Base-by-base conservation (phyloP, 2,797 vertebrate genomes). In the Peromyscus eremicus region DNA sequence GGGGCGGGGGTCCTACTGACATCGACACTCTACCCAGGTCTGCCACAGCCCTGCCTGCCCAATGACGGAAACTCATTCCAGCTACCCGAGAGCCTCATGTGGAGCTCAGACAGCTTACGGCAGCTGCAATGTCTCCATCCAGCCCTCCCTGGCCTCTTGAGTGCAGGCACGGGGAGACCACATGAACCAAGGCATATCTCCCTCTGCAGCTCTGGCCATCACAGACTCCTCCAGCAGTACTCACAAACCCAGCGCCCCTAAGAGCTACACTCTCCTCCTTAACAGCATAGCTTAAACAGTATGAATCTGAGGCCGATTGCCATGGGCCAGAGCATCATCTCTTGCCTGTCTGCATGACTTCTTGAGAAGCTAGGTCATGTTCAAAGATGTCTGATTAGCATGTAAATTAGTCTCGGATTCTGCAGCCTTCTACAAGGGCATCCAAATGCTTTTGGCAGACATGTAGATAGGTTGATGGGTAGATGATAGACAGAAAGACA, bases 351-450 rank as follows among this genome's bases (percentile, higher is more conserved):
- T 37, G 17, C 46, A 13, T 64, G 94, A 94, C 75, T 32, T 14
- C 49, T 96, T 94, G 92, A 97, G 97, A 96, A 89, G 84, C 6
- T 27, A 87, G n/a, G 64, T 17, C 97, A 66, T 27, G 14, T 75
- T 92, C 88, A 43, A 80, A 19, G 85, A 91, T 52, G 43, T 83
- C 75, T 83, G 32, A 91, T 96, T 96, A 89, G 89, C 34, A 25
- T 91, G 57, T 64, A 95, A 43, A 94, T 77, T 37, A 92, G 57
- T 57, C 73, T 29, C 79, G 12, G 75, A 19, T 37, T 85, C 16
- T 90, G 37, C 25, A 94, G 7, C 52, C 87, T 88, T 95, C 97
- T 93, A 71, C 43, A 87, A 94, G 25, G 2, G 79, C 27, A 76
- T 12, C 14, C 55, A 60, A 27, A 37, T 60, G 37, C 43, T 71